phyloP scores from a whole-genome alignment of 2,797 vertebrate species.

The Furcifer pardalis region DNA sequence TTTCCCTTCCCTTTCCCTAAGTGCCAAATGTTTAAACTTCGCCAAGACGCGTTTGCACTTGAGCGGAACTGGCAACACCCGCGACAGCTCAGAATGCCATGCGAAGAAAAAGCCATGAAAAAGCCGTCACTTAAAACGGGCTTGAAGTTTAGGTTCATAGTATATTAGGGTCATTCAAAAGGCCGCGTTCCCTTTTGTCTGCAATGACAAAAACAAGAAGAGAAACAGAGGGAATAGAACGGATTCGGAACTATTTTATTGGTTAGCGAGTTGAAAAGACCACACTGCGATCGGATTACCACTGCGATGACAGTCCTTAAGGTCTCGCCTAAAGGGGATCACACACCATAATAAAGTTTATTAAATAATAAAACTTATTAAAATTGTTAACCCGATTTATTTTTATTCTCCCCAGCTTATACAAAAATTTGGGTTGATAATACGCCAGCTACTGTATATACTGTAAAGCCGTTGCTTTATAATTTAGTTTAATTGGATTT shows the following conservation, averaged over 20 bases:
- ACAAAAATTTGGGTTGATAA: constrained; percentile 98
- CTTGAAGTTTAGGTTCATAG: constrained; percentile 73
- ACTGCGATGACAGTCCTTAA: constrained; percentile 91
- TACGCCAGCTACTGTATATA: constrained; percentile 99
- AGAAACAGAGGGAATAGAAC: constrained; percentile 22
- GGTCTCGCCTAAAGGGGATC: constrained; percentile 99
- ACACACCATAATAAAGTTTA: constrained; percentile 99
- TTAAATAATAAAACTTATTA: constrained; percentile 99
- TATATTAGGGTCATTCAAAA: constrained; percentile 76
- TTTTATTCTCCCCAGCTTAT: constrained; percentile 99
- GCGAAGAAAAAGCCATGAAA: constrained; percentile 68
- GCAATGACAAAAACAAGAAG: background rate
- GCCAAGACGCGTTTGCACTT: constrained; percentile 47
- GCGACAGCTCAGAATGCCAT: constrained; percentile 41
- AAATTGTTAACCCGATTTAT: constrained; percentile 99
- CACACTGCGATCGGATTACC: constrained; percentile 93
- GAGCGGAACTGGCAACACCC: constrained; percentile 49
- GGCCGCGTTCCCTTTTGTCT: constrained; percentile 37
- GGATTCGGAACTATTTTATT: constrained; percentile 68
- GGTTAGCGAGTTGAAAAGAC: constrained; percentile 79
- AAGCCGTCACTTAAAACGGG: constrained; percentile 65
- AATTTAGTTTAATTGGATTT: constrained; percentile 99
- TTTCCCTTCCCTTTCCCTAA: background rate
- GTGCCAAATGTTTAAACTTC: constrained; percentile 39
- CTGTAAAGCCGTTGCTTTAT: constrained; percentile 98